phyloP scores from a whole-genome alignment of 2,888 invertebrate species.

The Aricia artaxerxes region DNA sequence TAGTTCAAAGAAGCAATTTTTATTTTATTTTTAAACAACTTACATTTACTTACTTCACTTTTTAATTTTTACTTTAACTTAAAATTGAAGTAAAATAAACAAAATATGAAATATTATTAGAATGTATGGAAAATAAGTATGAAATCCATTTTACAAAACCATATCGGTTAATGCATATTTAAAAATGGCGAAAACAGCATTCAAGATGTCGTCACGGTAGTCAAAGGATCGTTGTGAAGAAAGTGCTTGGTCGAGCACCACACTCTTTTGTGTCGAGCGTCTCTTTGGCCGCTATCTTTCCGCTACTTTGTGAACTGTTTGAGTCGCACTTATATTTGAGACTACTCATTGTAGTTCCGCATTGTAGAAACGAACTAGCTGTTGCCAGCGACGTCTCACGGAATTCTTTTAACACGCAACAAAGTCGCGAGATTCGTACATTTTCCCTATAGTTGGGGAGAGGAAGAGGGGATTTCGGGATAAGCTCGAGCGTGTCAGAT shows the following conservation, averaged over 20 bases:
- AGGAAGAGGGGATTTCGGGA: too few species aligned
- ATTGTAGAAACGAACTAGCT: background rate
- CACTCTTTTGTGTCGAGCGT: constrained; percentile 12
- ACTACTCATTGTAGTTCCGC: background rate
- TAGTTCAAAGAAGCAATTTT: too few species aligned
- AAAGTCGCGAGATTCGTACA: too few species aligned
- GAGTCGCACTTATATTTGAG: background rate
- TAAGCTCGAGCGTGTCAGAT: too few species aligned
- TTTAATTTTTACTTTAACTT: background rate
- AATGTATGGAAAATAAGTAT: too few species aligned
- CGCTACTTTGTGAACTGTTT: background rate
- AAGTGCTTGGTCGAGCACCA: constrained; percentile 1
- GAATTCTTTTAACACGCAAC: too few species aligned
- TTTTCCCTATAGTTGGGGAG: too few species aligned
- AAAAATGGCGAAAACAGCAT: constrained; percentile 9
- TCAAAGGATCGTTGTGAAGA: constrained; percentile 12
- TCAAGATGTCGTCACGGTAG: background rate
- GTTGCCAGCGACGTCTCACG: background rate
- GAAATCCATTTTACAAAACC: background rate
- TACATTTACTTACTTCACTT: too few species aligned
- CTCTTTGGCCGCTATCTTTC: constrained; percentile 5
- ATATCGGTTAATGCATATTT: background rate
- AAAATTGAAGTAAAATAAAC: background rate
- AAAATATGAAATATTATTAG: too few species aligned
- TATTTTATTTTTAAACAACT: too few species aligned